Conservation (phyloP, 2,797 vertebrate species). For the Scolopax rusticola region DNA sequence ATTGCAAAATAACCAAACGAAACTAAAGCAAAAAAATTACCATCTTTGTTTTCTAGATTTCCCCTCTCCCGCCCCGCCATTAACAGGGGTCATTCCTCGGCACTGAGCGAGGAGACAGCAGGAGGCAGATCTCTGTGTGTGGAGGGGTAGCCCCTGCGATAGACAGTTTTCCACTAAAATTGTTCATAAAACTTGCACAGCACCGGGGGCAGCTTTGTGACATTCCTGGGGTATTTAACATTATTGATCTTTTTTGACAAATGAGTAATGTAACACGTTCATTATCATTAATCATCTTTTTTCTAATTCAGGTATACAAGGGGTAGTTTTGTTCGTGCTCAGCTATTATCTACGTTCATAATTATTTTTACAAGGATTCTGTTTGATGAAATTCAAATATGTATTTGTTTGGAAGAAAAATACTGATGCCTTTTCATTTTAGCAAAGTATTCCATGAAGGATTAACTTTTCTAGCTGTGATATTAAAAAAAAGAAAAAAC, state of each 20-base stretch:
- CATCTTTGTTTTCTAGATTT: not conserved
- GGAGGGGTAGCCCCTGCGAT: not conserved
- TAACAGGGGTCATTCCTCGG: not conserved
- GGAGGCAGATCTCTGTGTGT: not conserved
- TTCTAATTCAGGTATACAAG: constrained; percentile 59
- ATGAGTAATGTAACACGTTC: constrained; percentile 58
- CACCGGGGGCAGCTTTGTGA: constrained; percentile 53
- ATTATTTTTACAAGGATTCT: constrained; percentile 58
- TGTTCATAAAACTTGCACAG: constrained; percentile 6
- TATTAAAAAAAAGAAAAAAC: not conserved
- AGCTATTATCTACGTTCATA: not conserved
- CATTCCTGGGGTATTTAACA: constrained; percentile 50
- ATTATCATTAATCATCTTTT: constrained; percentile 62
- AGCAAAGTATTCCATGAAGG: constrained; percentile 5
- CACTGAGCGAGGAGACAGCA: not conserved
- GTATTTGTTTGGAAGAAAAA: constrained; percentile 62
- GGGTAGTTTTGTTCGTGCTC: not conserved
- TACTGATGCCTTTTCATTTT: constrained; percentile 33
- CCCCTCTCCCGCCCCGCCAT: not conserved
- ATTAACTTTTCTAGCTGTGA: constrained; percentile 36
- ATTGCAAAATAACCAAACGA: constrained; percentile 30
- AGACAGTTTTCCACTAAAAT: not conserved
- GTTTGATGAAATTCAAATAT: constrained; percentile 48
- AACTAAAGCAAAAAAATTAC: not conserved
- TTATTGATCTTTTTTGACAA: constrained; percentile 68